Evolutionary conservation across 2,888 invertebrate species (phyloP).

Genomic region (Amitus sp.): DNA sequence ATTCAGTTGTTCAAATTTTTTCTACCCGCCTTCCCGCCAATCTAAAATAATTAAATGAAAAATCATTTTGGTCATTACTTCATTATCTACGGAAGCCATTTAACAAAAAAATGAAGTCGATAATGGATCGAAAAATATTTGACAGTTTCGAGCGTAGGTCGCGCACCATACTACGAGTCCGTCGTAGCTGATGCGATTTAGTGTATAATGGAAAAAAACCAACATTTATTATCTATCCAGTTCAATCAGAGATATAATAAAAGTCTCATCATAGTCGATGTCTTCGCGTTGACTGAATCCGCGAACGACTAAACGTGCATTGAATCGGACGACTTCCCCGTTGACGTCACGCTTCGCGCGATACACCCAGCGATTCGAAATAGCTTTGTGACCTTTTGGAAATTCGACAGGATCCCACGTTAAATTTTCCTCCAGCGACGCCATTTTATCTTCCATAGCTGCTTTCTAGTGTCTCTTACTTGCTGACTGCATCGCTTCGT

Average conservation of each 20-base stretch:
- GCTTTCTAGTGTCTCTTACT: slow-evolving; percentile 8
- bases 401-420: slow-evolving; percentile 23
- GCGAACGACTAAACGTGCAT: slow-evolving; percentile 22
- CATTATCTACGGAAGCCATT: no score
- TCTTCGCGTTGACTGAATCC: slow-evolving; percentile 39
- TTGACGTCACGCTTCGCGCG: slow-evolving; percentile 10
- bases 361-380: slow-evolving; percentile 20
- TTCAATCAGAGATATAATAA: no score
- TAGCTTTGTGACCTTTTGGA: slow-evolving; percentile 12
- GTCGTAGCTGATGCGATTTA: no score
- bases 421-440: slow-evolving; percentile 9
- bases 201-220: no score
- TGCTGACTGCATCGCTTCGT: slow-evolving; percentile 14
- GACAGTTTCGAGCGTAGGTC: no score
- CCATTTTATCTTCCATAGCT: slow-evolving; percentile 26
- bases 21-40: no score
- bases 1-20: slow-evolving; percentile 30
- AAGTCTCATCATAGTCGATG: slow-evolving; percentile 47
- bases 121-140: no score
- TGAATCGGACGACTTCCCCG: slow-evolving; percentile 17
- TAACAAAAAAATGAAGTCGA: no score
- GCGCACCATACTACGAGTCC: no score
- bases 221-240: no score
- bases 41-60: no score
- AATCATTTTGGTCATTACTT: no score